Evolutionary conservation across 2,113 vertebrate species (phyloP).

Genomic region (Cervus canadensis): DNA sequence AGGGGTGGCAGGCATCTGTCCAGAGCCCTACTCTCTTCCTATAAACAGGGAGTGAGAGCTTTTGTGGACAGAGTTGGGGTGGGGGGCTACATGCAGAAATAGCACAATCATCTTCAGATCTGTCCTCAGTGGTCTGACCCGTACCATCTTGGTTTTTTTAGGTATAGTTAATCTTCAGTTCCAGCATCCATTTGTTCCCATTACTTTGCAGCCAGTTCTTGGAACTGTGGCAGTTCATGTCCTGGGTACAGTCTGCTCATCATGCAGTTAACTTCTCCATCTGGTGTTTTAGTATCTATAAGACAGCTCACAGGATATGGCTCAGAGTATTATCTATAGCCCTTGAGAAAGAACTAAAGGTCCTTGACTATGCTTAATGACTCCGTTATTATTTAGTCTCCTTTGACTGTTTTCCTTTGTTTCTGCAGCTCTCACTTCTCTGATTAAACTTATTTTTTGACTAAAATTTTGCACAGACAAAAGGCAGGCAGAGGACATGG

Average conservation of each 20-base stretch:
- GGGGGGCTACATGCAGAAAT: background rate
- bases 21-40: background rate
- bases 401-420: background rate
- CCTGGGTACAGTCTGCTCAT: background rate
- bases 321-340: background rate
- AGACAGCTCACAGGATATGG: background rate
- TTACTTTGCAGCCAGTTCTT: background rate
- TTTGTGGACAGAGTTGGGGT: background rate
- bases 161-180: background rate
- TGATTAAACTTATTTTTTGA: background rate
- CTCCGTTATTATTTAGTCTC: background rate
- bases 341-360: background rate
- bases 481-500: background rate
- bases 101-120: background rate
- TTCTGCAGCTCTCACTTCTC: background rate
- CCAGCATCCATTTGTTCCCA: background rate
- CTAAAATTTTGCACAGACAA: background rate
- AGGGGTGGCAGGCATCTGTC: background rate
- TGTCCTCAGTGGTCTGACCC: background rate
- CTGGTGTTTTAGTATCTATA: background rate
- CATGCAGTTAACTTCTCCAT: background rate
- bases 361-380: background rate
- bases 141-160: background rate
- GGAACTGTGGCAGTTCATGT: background rate
- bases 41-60: background rate